Evolutionary conservation across 1,140 invertebrate genomes (phyloP), one percentile per base, ranked within the genome.

Genomic region (Heliconius hewitsoni): DNA sequence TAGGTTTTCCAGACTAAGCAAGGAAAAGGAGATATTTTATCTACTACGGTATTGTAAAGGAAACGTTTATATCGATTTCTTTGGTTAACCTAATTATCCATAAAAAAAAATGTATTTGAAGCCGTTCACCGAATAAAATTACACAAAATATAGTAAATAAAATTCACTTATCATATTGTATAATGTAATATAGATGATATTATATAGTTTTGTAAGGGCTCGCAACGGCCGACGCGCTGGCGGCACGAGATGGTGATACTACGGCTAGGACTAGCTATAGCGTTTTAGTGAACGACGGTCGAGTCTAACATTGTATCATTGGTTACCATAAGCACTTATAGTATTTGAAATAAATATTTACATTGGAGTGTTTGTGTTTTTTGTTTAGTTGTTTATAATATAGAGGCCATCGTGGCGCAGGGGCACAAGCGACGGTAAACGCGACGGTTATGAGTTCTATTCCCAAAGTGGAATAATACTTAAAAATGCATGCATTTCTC

Each of bases 311-410:
- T 90, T 93, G 93, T 93, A 94, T 92, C 91, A 93, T 94, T 94
- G 93, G 93, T 94, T 94, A 94, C 93, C 93, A 93, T 93, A 93
- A 94, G 89, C 90, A 92, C 89, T 90, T 87, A 91, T 93, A 93
- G 89, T 93, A 93, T 91, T 93, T 92, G 90, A 94, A 94, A 94
- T 94, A 93, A 94, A 94, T 94, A 94, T 94, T 94, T 94, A 94
- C 93, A 94, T 90, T 89, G 87, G 90, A 84, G 30, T 72, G 80
- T 71, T 77, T 50, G 27, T 79, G n/a, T 79, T 71, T 78, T 76
- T 27, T 66, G n/a, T 57, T 19, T 18, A 57, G n/a, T 1, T 0
- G 23, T 13, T 27, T 66, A 2, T 30, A 11, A 6, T 52, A 50
- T 30, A 34, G 5, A 34, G 34, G 34, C 34, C 34, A 0, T 34